phyloP scores from a whole-genome alignment of 2,113 vertebrate genomes.

The Thymallus thymallus region DNA sequence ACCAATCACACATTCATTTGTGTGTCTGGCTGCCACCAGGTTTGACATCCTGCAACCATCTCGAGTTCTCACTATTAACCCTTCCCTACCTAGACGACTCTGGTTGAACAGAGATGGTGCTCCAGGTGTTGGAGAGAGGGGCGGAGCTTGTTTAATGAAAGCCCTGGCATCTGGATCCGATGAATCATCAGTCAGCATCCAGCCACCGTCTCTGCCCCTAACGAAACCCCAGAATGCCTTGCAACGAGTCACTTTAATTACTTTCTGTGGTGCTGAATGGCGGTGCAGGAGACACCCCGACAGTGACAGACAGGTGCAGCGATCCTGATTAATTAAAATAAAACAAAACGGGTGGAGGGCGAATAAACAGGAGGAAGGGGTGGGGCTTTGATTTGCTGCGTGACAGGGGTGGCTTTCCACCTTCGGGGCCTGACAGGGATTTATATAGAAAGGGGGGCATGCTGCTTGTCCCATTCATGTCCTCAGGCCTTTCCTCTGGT shows the following conservation, averaged over 20 bases:
- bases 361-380: slow-evolving; percentile 30
- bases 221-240: slow-evolving; percentile 63
- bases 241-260: slow-evolving; percentile 69
- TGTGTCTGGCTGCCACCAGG: slow-evolving; percentile 15
- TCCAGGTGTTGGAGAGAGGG: slow-evolving; percentile 44
- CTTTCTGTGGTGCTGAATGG: slow-evolving; percentile 53
- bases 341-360: slow-evolving; percentile 49
- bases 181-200: slow-evolving; percentile 57
- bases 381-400: background rate
- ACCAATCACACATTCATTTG: background rate
- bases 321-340: slow-evolving; percentile 74
- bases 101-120: slow-evolving; percentile 12
- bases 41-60: slow-evolving; percentile 23
- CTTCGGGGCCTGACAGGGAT: slow-evolving; percentile 45
- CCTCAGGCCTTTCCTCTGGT: slow-evolving; percentile 39
- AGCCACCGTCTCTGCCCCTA: slow-evolving; percentile 59
- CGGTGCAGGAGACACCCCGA: slow-evolving; percentile 38
- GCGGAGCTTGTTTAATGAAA: slow-evolving; percentile 39
- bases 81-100: too few species aligned
- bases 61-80: too few species aligned
- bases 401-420: slow-evolving; percentile 65
- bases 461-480: slow-evolving; percentile 32
- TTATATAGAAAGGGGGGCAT: slow-evolving; percentile 12
- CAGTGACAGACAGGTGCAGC: slow-evolving; percentile 72
- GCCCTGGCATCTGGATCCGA: slow-evolving; percentile 65